Evolutionary conservation across 1,140 invertebrate genomes (phyloP).

Genomic region (Aporrectodea caliginosa): DNA sequence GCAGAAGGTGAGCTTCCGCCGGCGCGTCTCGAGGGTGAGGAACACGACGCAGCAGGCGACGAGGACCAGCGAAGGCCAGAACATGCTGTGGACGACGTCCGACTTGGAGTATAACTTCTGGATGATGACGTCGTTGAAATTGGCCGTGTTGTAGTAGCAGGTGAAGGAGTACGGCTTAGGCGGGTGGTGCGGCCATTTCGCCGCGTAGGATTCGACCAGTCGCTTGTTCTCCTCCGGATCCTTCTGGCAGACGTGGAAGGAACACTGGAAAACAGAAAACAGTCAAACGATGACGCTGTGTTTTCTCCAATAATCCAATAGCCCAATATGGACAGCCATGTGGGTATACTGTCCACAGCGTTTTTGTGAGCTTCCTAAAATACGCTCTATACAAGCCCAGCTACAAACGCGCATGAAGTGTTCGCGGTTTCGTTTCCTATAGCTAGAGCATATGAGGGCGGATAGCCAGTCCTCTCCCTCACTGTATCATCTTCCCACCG

Average conservation of each 20-base stretch:
- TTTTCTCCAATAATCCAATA: no score
- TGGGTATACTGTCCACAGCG: no score
- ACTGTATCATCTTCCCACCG: no score
- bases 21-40: conserved; percentile 23
- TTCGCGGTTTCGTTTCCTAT: no score
- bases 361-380: no score
- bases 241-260: conserved; percentile 22
- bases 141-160: conserved; percentile 29
- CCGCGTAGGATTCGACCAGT: conserved; percentile 20
- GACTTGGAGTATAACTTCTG: conserved; percentile 26
- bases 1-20: conserved; percentile 26
- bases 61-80: conserved; percentile 31
- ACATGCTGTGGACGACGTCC: conserved; percentile 32
- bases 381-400: no score
- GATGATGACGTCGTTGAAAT: conserved; percentile 22
- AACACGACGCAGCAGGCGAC: conserved; percentile 30
- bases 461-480: no score
- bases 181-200: conserved; percentile 4
- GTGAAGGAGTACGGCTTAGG: conserved; percentile 4
- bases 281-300: no score
- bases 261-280: conserved; percentile 27
- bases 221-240: conserved; percentile 23
- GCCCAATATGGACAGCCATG: no score
- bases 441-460: no score
- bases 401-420: no score